These are phyloP conservation scores for Epiblema foenella DNA, from an alignment of 2,888 invertebrate species.

Conservation along the genomic window DNA sequence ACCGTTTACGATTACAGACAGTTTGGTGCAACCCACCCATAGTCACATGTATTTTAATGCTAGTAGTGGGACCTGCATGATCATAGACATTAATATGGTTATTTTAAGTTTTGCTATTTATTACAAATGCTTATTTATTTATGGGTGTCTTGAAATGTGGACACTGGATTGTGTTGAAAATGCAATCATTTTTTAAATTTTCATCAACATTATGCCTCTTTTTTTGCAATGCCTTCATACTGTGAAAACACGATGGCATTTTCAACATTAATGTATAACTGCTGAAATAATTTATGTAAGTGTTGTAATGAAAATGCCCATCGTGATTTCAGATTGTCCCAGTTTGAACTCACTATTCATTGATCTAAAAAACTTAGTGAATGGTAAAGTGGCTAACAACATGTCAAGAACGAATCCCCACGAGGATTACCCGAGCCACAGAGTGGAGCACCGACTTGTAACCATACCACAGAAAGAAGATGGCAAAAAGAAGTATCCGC, in stretches of 20 bases:
- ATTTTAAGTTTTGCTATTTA: conserved; percentile 54
- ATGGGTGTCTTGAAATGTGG: conserved; percentile 50
- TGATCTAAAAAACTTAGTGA: conserved; percentile 82
- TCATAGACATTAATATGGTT: conserved; percentile 37
- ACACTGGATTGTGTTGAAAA: conserved; percentile 82
- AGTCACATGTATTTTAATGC: conserved; percentile 3
- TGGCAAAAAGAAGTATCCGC: conserved; percentile 83
- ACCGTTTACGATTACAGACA: too few relatives aligned
- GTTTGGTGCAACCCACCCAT: too few relatives aligned
- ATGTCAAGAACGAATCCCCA: conserved; percentile 64
- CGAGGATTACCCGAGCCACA: conserved; percentile 68
- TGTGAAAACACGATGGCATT: conserved; percentile 85
- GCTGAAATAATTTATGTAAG: conserved; percentile 52
- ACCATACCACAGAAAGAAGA: conserved; percentile 84
- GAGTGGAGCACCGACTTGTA: conserved; percentile 73
- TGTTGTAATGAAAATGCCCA: conserved; percentile 80
- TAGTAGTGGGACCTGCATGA: conserved; percentile 14
- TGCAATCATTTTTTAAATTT: conserved; percentile 77
- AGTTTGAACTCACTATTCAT: conserved; percentile 80
- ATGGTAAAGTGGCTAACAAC: conserved; percentile 74
- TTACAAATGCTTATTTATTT: conserved; percentile 57
- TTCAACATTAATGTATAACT: conserved; percentile 72
- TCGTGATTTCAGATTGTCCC: conserved; percentile 84
- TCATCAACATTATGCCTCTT: conserved; percentile 66
- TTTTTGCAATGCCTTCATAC: conserved; percentile 73